Conservation (phyloP, 2,888 invertebrate genomes). For the Caenorhabditis uteleia region DNA sequence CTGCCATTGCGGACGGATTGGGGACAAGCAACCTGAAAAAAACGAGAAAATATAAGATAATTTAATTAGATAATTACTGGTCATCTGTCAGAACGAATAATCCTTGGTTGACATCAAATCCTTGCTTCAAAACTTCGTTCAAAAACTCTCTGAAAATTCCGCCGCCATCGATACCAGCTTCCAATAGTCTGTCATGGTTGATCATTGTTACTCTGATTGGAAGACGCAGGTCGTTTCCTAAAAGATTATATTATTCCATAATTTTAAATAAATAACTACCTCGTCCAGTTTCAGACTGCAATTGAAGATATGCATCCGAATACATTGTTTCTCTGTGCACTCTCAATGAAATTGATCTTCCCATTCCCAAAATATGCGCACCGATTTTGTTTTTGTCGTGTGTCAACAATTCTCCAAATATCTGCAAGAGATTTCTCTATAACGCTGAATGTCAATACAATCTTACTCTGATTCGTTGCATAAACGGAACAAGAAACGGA, state of each 20-base stretch:
- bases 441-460: no score
- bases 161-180: constrained; percentile 96
- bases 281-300: no score
- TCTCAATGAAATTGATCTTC: no score
- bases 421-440: no score
- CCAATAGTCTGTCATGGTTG: constrained; percentile 87
- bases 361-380: no score
- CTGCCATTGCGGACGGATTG: constrained; percentile 84
- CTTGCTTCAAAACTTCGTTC: constrained; percentile 82
- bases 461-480: constrained; percentile 81
- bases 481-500: constrained; percentile 91
- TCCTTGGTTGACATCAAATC: constrained; percentile 75
- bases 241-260: no score
- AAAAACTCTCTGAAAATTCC: constrained; percentile 91
- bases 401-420: neutral
- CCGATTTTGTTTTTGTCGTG: neutral
- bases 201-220: constrained; percentile 78
- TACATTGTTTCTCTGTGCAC: no score
- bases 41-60: neutral
- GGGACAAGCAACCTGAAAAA: constrained; percentile 81
- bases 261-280: no score
- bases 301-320: constrained; percentile 88
- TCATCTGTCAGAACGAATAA: constrained; percentile 76
- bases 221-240: constrained; percentile 85
- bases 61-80: constrained; percentile 4